Conservation (phyloP, 1,140 invertebrate species). For the Ptiloglossa arizonensis region DNA sequence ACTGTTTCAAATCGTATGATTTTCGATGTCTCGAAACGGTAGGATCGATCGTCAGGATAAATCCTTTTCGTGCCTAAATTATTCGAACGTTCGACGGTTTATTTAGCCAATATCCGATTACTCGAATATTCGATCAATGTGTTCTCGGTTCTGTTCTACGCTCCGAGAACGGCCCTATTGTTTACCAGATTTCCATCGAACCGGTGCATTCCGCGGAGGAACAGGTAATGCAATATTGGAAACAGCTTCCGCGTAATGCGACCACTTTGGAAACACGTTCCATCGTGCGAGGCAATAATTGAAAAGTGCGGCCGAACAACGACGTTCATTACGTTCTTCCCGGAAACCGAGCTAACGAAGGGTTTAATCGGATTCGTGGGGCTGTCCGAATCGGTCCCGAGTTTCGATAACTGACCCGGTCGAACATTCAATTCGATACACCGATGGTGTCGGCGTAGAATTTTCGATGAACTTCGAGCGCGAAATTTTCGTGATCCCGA, state of each 20-base stretch:
- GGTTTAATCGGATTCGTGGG: not conserved
- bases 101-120: not conserved
- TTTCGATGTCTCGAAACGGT: too few relatives aligned
- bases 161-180: not conserved
- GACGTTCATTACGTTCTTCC: constrained; percentile 1
- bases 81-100: not conserved
- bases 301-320: not conserved
- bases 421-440: not conserved
- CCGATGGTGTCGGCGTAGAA: too few relatives aligned
- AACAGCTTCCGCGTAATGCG: constrained; percentile 10
- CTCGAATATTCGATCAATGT: constrained; percentile 3
- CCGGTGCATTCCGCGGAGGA: not conserved
- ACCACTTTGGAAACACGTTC: constrained; percentile 5
- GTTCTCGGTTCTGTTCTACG: not conserved
- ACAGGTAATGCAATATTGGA: constrained; percentile 16
- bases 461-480: too few relatives aligned
- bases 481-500: too few relatives aligned
- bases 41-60: too few relatives aligned
- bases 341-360: not conserved
- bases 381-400: not conserved
- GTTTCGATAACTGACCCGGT: not conserved
- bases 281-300: not conserved
- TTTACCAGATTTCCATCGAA: constrained; percentile 12
- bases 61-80: too few relatives aligned
- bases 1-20: too few relatives aligned